Evolutionary conservation across 2,888 invertebrate genomes (phyloP).

Genomic region (Spialia ferax): DNA sequence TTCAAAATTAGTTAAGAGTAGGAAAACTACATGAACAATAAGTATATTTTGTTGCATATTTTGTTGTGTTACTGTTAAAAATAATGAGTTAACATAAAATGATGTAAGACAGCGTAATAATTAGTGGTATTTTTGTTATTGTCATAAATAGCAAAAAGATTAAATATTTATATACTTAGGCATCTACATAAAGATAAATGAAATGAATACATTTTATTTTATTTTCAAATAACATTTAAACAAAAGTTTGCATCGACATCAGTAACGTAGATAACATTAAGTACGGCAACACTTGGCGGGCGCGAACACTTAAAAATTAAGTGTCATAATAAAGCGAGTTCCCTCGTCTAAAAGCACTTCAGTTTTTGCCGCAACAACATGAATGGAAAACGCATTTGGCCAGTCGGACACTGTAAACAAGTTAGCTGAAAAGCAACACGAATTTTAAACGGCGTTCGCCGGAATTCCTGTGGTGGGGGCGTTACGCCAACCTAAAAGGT

Average conservation of each 20-base stretch:
- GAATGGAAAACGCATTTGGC: conserved; percentile 40
- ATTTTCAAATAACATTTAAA: too few species aligned
- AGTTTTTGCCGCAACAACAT: conserved; percentile 33
- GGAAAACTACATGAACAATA: too few species aligned
- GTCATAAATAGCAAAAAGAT: too few species aligned
- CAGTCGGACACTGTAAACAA: conserved; percentile 41
- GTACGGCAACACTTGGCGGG: background rate
- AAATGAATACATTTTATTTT: too few species aligned
- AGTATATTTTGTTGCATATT: too few species aligned
- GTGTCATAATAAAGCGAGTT: conserved; percentile 32
- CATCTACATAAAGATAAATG: too few species aligned
- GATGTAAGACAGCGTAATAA: too few species aligned
- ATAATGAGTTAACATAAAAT: too few species aligned
- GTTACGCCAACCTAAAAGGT: conserved; percentile 71
- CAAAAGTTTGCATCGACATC: background rate
- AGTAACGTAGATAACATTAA: background rate
- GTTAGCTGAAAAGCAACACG: conserved; percentile 56
- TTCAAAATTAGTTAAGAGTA: too few species aligned
- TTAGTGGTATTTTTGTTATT: too few species aligned
- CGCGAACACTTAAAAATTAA: conserved; percentile 16
- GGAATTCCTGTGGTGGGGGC: conserved; percentile 66
- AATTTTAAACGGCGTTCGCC: conserved; percentile 68
- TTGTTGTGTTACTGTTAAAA: too few species aligned
- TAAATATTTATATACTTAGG: too few species aligned
- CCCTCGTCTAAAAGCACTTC: conserved; percentile 33